Conservation (phyloP, 2,113 vertebrate species). For the Trogon melanurus region DNA sequence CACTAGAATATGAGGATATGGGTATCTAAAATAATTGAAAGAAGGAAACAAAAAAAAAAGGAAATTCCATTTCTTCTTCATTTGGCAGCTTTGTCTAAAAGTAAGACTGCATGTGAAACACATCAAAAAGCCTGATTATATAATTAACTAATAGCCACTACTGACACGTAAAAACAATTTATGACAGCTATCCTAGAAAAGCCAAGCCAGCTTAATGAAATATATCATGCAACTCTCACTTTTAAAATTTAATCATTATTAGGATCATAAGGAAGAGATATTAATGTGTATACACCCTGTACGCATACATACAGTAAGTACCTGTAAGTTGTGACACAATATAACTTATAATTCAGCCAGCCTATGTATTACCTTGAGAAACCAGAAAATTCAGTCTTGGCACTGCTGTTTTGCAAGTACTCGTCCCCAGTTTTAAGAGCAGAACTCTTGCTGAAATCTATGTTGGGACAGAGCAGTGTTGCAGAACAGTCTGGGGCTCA, state of each 20-base stretch:
- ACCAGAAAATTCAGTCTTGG: constrained; percentile 55
- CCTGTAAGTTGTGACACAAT: neutral
- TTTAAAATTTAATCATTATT: neutral
- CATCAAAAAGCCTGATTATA: constrained; percentile 1
- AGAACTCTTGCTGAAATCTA: constrained; percentile 67
- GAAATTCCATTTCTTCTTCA: constrained; percentile 8
- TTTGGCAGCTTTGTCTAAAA: constrained; percentile 21
- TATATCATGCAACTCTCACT: neutral
- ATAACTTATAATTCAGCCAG: neutral
- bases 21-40: constrained; percentile 52
- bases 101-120: neutral
- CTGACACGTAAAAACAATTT: constrained; percentile 44
- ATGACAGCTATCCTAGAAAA: constrained; percentile 32
- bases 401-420: constrained; percentile 66
- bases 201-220: constrained; percentile 5
- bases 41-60: neutral
- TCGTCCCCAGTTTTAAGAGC: constrained; percentile 49
- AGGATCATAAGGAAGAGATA: neutral
- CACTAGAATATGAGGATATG: constrained; percentile 50
- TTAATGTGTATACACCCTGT: neutral
- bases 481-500: constrained; percentile 68
- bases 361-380: constrained; percentile 6
- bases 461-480: constrained; percentile 66
- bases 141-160: constrained; percentile 45
- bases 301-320: neutral